These are phyloP conservation scores for Apoda limacodes DNA, from an alignment of 2,888 invertebrate species.

Conservation along the genomic window DNA sequence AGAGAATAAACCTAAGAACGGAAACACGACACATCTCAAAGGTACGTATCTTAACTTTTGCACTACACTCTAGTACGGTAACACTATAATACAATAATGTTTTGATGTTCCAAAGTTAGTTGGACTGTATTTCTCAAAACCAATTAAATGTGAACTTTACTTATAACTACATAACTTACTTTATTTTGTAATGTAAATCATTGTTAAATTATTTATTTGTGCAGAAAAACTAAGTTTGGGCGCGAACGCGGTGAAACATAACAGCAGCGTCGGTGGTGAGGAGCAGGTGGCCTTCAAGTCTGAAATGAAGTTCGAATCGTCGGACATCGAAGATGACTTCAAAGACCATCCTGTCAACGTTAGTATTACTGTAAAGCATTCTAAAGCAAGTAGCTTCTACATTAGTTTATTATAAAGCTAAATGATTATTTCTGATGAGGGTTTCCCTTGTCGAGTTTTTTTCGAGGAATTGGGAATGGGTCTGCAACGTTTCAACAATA, in stretches of 20 bases:
- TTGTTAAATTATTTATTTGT: too few species aligned
- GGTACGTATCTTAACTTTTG: constrained; percentile 24
- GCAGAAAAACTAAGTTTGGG: too few species aligned
- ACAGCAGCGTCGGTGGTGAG: constrained; percentile 35
- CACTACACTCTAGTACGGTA: background rate
- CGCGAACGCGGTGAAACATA: too few species aligned
- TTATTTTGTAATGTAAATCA: too few species aligned
- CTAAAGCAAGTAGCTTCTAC: too few species aligned
- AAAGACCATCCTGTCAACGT: constrained; percentile 51
- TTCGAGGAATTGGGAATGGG: too few species aligned
- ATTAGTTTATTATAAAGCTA: too few species aligned
- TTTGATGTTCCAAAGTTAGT: background rate
- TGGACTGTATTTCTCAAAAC: too few species aligned
- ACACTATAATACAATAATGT: background rate
- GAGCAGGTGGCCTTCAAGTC: constrained; percentile 29
- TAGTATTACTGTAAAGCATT: constrained; percentile 27
- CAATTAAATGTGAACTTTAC: background rate
- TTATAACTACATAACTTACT: too few species aligned
- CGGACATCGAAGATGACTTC: constrained; percentile 42
- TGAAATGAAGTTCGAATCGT: constrained; percentile 37
- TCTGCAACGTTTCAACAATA: too few species aligned
- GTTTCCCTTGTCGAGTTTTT: too few species aligned
- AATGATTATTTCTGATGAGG: too few species aligned
- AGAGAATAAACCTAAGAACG: constrained; percentile 60
- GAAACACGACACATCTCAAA: constrained; percentile 48